These are phyloP conservation scores for Labeo calbasu DNA, from an alignment of 2,797 vertebrate genomes.

Conservation along the genomic window DNA sequence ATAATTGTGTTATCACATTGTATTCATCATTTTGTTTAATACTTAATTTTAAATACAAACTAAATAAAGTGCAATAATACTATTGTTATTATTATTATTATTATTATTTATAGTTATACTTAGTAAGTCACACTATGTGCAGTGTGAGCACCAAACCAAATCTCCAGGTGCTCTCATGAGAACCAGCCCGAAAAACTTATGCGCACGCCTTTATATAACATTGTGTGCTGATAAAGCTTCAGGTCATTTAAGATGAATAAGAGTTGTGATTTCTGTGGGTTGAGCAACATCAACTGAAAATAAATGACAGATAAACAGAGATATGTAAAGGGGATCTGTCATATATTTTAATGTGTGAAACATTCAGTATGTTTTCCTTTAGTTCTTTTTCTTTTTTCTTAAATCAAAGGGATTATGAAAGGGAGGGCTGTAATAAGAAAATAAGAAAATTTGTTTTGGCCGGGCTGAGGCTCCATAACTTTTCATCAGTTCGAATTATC, in stretches of 20 bases:
- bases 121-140: too few species aligned
- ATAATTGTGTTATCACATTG: too few species aligned
- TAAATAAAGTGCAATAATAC: too few species aligned
- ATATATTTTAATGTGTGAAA: slow-evolving; percentile 30
- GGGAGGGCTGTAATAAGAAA: slow-evolving; percentile 22
- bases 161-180: too few species aligned
- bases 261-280: slow-evolving; percentile 48
- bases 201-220: too few species aligned
- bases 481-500: slow-evolving; percentile 21
- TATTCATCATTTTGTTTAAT: too few species aligned
- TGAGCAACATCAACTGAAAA: slow-evolving; percentile 23
- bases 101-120: too few species aligned
- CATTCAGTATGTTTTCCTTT: slow-evolving; percentile 17
- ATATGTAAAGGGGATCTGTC: slow-evolving; percentile 43
- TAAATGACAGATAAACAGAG: slow-evolving; percentile 50
- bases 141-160: too few species aligned
- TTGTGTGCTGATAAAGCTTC: slow-evolving; percentile 13
- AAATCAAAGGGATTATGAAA: slow-evolving; percentile 25
- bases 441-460: slow-evolving; percentile 15
- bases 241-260: slow-evolving; percentile 46
- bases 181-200: too few species aligned
- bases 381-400: slow-evolving; percentile 25
- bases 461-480: background rate
- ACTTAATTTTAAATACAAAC: too few species aligned
- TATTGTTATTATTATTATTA: too few species aligned